A percentile compares a stretch with the other conserved stretches of the same genome.
These are phyloP conservation scores for Hypomecis atomaria DNA, from an alignment of 2,888 invertebrate species.

Conservation along the genomic window DNA sequence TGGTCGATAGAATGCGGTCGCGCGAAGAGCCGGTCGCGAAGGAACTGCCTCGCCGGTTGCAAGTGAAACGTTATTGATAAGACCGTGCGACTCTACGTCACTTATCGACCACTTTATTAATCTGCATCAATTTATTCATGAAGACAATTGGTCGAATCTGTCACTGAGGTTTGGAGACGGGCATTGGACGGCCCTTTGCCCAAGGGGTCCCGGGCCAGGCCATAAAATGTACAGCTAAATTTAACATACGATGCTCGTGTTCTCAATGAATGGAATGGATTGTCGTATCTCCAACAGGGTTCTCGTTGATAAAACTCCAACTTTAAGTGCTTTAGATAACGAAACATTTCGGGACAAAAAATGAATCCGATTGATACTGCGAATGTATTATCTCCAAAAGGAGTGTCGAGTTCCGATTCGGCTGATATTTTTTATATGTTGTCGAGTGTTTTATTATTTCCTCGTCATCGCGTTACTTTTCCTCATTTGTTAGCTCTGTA, in stretches of 20 bases:
- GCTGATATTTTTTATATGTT: constrained; percentile 32
- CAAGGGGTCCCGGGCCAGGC: constrained; percentile 13
- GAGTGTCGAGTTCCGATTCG: constrained; percentile 36
- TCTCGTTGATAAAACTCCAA: constrained; percentile 42
- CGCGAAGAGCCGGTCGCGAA: constrained; percentile 59
- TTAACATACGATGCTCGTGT: constrained; percentile 25
- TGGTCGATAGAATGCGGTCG: constrained; percentile 57
- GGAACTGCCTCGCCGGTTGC: constrained; percentile 69
- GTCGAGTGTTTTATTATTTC: constrained; percentile 23
- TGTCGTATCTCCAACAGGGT: constrained; percentile 37
- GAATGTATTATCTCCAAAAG: constrained; percentile 36
- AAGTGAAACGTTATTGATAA: constrained; percentile 78
- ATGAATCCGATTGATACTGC: constrained; percentile 38
- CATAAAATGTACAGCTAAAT: constrained; percentile 16
- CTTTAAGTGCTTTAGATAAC: constrained; percentile 44
- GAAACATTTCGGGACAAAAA: constrained; percentile 31
- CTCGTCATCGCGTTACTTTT: constrained; percentile 31
- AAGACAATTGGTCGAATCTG: constrained; percentile 67
- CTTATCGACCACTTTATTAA: constrained; percentile 78
- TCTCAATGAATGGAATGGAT: constrained; percentile 38
- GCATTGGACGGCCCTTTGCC: constrained; percentile 19
- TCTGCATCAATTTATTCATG: constrained; percentile 80
- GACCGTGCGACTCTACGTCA: constrained; percentile 62
- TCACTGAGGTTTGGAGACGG: constrained; percentile 37
- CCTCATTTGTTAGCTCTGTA: constrained; percentile 30